These are phyloP conservation scores for Helostoma temminkii DNA, from an alignment of 2,797 vertebrate genomes.

Conservation along the genomic window DNA sequence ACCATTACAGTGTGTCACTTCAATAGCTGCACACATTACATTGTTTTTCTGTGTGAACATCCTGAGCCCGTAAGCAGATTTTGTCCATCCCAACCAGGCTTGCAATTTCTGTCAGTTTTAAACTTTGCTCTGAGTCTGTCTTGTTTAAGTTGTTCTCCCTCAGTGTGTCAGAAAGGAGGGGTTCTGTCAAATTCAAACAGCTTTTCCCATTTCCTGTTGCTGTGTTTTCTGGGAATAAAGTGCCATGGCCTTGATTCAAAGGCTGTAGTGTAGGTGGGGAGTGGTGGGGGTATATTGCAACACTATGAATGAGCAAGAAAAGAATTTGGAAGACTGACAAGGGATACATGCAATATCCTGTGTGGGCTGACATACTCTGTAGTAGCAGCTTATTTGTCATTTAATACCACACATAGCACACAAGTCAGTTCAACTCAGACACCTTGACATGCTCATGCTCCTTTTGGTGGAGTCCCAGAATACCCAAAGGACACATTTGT, in stretches of 20 bases:
- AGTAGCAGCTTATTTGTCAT: conserved; percentile 50
- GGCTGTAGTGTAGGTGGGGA: conserved; percentile 41
- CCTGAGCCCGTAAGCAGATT: conserved; percentile 16
- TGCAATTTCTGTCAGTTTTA: conserved; percentile 49
- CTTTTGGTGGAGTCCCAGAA: conserved; percentile 72
- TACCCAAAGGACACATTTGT: conserved; percentile 69
- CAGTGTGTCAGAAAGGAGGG: conserved; percentile 53
- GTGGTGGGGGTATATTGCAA: conserved; percentile 31
- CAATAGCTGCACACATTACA: conserved; percentile 2
- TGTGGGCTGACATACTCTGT: conserved; percentile 36
- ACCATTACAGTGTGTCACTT: neutral
- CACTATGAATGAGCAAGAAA: conserved; percentile 66
- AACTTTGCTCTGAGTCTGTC: conserved; percentile 35
- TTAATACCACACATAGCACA: conserved; percentile 44
- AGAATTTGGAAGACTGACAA: conserved; percentile 56
- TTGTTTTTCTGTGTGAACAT: conserved; percentile 11
- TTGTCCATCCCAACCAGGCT: conserved; percentile 37
- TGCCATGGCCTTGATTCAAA: conserved; percentile 52
- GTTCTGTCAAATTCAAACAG: conserved; percentile 55
- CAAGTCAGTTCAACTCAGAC: conserved; percentile 41
- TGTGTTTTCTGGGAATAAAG: conserved; percentile 60
- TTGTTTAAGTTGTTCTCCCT: conserved; percentile 27
- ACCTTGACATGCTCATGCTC: conserved; percentile 60
- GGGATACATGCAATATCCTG: conserved; percentile 52
- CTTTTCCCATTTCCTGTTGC: conserved; percentile 59